Percentiles rank a stretch among this genome's conserved stretches.
Conservation (phyloP, 2,797 vertebrate species). For the Limosa lapponica region DNA sequence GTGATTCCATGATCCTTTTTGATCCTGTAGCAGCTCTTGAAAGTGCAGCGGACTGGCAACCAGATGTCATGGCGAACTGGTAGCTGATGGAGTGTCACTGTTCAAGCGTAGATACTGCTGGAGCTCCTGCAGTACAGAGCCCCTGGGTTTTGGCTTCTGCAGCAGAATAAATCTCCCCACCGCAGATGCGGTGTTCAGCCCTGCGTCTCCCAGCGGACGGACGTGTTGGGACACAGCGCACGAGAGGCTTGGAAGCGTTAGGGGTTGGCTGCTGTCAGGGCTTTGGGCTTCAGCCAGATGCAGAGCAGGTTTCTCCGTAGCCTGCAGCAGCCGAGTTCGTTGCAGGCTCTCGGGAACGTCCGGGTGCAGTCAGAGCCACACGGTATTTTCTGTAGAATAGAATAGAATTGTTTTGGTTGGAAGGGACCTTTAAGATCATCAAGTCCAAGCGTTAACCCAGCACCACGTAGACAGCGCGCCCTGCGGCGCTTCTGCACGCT, state of each 20-base stretch:
- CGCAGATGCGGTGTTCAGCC: accelerated
- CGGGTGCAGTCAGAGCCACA: accelerated
- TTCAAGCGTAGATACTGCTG: accelerated
- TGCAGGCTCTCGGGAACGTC: neutral
- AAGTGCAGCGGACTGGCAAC: neutral
- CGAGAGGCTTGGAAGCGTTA: neutral
- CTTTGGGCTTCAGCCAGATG: neutral
- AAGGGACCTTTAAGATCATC: neutral
- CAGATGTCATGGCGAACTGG: neutral
- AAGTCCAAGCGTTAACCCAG: neutral
- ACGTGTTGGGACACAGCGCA: accelerated
- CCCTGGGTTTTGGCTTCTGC: neutral
- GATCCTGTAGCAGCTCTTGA: neutral
- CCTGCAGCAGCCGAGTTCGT: neutral
- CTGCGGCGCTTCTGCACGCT: neutral
- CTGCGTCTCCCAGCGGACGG: neutral
- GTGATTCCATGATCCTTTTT: neutral
- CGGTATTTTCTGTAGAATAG: accelerated
- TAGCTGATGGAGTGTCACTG: neutral
- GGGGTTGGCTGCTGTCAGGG: neutral
- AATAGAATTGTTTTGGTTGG: neutral
- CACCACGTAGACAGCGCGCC: accelerated
- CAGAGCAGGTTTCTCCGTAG: neutral
- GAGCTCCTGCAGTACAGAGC: neutral
- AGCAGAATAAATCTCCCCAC: neutral